phyloP scores from a whole-genome alignment of 2,797 vertebrate genomes.

The Parauchenoglanis punctatus region DNA sequence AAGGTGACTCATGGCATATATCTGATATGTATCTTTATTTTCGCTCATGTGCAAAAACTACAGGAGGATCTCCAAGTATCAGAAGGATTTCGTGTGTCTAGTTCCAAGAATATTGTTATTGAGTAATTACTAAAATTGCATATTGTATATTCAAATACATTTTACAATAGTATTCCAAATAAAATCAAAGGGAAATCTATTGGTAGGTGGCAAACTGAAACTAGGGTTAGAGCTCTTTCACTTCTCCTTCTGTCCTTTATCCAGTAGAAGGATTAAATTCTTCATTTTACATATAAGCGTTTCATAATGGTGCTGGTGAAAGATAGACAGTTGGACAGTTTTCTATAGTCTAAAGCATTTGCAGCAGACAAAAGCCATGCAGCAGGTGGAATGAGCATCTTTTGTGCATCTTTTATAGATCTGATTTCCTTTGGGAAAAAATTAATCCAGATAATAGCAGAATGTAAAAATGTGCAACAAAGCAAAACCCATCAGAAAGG shows the following conservation, averaged over 20 bases:
- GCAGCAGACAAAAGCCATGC: not conserved
- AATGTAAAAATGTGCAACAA: conserved; percentile 24
- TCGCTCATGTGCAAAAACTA: not conserved
- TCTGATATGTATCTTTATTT: not conserved
- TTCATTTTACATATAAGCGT: not conserved
- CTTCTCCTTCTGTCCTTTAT: not conserved
- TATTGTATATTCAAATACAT: not conserved
- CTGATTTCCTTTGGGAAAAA: conserved; percentile 4
- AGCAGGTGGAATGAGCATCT: not conserved
- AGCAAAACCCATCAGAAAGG: conserved; percentile 29
- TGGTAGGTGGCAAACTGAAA: not conserved
- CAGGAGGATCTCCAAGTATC: not conserved
- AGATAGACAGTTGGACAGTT: not conserved
- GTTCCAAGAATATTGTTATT: not conserved
- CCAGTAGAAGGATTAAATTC: not conserved
- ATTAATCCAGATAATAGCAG: conserved; percentile 8
- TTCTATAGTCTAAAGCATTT: not conserved
- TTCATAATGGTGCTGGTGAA: not conserved
- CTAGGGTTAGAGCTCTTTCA: not conserved
- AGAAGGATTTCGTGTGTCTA: not conserved
- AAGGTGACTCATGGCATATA: not conserved
- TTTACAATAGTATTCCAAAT: not conserved
- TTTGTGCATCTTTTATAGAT: conserved; percentile 16
- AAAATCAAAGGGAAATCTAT: not conserved
- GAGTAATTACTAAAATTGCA: not conserved